Evolutionary conservation across 2,797 vertebrate species (phyloP).

Genomic region (Lophotriccus pileatus): DNA sequence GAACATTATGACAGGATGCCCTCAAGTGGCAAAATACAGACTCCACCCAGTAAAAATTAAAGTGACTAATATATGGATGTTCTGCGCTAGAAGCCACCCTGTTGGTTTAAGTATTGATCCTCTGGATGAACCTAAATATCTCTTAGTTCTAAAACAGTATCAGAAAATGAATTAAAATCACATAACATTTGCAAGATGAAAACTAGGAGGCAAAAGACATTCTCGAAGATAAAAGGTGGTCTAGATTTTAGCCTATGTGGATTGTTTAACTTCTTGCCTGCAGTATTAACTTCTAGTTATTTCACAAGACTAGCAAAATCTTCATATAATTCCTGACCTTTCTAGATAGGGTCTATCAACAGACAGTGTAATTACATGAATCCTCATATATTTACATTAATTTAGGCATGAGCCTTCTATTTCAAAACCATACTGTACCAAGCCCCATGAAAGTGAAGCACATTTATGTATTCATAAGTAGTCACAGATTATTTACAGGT

Average conservation of each 20-base stretch:
- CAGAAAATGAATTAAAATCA: not conserved
- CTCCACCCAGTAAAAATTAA: conserved; percentile 59
- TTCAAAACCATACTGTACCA: not conserved
- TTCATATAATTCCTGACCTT: not conserved
- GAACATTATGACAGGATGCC: conserved; percentile 77
- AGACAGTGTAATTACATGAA: not conserved
- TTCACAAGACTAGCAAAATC: not conserved
- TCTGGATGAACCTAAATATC: not conserved
- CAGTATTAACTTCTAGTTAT: not conserved
- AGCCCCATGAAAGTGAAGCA: not conserved
- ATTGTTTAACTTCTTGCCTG: not conserved
- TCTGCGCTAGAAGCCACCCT: not conserved
- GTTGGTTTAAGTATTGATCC: not conserved
- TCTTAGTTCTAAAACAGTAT: not conserved
- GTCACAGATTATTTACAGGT: not conserved
- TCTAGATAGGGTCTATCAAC: not conserved
- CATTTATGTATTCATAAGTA: not conserved
- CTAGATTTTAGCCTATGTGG: not conserved
- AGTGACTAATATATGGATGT: not conserved
- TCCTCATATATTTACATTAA: not conserved
- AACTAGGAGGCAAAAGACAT: not conserved
- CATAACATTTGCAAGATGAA: not conserved
- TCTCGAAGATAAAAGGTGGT: not conserved
- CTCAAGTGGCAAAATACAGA: conserved; percentile 78
- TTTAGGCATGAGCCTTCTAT: not conserved